Percentiles rank a stretch among this genome's conserved stretches.
phyloP scores from a whole-genome alignment of 2,113 vertebrate genomes.

The Lophura nycthemera region DNA sequence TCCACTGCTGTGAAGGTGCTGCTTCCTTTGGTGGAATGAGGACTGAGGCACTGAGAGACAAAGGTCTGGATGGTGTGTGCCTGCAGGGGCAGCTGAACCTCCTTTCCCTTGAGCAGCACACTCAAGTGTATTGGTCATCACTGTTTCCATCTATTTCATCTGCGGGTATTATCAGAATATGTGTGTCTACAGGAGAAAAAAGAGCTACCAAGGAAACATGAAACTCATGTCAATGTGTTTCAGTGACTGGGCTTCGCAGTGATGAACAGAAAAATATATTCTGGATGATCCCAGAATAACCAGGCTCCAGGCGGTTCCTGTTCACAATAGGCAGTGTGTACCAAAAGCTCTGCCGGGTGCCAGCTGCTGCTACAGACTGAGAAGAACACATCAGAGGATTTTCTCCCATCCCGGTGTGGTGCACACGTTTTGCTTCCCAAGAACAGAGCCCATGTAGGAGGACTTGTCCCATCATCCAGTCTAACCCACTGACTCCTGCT shows the following conservation, averaged over 20 bases:
- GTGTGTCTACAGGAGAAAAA: neutral
- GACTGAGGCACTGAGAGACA: neutral
- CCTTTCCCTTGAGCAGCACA: neutral
- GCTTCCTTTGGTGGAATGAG: neutral
- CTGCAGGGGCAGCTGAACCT: neutral
- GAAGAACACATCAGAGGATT: accelerated
- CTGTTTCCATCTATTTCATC: neutral
- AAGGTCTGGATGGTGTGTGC: neutral
- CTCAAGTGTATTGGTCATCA: neutral
- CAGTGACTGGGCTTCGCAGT: neutral
- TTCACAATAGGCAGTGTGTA: accelerated
- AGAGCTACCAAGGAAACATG: neutral
- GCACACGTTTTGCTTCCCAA: neutral
- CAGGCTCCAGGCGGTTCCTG: neutral
- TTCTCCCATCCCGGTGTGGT: accelerated
- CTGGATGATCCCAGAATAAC: neutral
- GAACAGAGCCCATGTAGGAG: neutral
- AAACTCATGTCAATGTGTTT: neutral
- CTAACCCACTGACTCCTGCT: neutral
- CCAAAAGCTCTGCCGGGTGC: neutral
- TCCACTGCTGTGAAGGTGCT: neutral
- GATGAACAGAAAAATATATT: neutral
- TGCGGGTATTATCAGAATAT: neutral
- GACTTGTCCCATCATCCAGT: accelerated
- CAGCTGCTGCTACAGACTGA: no score